Percentiles rank a stretch among this genome's conserved stretches.
phyloP scores from a whole-genome alignment of 64 coral and sea anemone genomes.

The Montipora efflorescens region DNA sequence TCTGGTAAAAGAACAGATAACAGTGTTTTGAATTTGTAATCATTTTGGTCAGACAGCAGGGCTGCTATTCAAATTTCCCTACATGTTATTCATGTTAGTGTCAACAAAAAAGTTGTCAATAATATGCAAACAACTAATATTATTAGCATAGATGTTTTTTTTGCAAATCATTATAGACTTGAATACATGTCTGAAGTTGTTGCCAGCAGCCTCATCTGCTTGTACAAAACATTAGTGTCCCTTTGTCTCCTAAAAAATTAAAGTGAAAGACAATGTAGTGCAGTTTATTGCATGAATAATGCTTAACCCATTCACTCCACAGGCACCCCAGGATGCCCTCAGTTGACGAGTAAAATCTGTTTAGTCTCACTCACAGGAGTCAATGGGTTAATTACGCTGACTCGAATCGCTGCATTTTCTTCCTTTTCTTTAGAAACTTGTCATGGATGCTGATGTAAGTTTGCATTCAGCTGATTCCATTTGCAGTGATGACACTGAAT shows the following conservation, averaged over 20 bases:
- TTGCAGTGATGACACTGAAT: constrained; percentile 95
- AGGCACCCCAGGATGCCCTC: too few relatives aligned
- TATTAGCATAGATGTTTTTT: too few relatives aligned
- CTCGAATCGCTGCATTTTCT: neutral
- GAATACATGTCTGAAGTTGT: too few relatives aligned
- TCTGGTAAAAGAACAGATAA: neutral
- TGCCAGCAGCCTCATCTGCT: too few relatives aligned
- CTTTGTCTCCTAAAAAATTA: too few relatives aligned
- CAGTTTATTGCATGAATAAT: too few relatives aligned
- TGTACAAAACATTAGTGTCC: too few relatives aligned
- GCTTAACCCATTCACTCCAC: too few relatives aligned
- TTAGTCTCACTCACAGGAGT: neutral
- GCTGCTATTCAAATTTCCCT: neutral
- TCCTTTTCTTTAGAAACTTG: neutral
- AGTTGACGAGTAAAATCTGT: neutral
- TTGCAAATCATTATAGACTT: too few relatives aligned
- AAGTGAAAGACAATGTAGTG: too few relatives aligned
- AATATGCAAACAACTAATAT: neutral
- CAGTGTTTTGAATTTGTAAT: neutral
- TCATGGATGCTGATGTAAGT: constrained; percentile 83
- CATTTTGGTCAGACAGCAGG: neutral
- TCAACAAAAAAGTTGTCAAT: neutral
- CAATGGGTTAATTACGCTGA: neutral
- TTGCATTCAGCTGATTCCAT: constrained; percentile 75
- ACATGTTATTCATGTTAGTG: neutral